Conservation (phyloP, 1,140 invertebrate genomes). For the Stegodyphus dumicola region DNA sequence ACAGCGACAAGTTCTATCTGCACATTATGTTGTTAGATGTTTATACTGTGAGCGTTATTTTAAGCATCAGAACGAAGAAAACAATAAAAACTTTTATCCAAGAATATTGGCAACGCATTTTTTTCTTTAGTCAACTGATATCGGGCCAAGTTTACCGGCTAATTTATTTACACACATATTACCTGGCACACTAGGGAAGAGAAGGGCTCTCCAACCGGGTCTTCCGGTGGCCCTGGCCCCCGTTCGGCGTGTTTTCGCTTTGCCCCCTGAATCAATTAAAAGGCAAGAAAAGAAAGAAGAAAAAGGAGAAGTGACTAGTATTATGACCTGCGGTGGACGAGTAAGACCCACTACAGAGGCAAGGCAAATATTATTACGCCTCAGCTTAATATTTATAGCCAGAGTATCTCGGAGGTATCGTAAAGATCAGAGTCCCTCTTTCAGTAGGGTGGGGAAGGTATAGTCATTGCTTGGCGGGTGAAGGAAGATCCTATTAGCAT, state of each 20-base stretch:
- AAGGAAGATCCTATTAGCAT: conserved; percentile 58
- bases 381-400: conserved; percentile 53
- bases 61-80: too few species aligned
- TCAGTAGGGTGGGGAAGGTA: background rate
- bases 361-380: conserved; percentile 51
- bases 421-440: conserved; percentile 19
- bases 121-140: conserved; percentile 19
- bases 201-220: conserved; percentile 28
- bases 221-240: conserved; percentile 48
- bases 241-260: background rate
- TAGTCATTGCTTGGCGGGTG: conserved; percentile 46
- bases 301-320: background rate
- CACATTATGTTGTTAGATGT: too few species aligned
- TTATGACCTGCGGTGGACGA: background rate
- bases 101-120: conserved; percentile 38
- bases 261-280: conserved; percentile 42
- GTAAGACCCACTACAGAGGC: conserved; percentile 26
- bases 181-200: too few species aligned
- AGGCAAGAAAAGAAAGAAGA: background rate
- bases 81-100: background rate
- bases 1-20: too few species aligned
- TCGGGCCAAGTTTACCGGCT: conserved; percentile 36
- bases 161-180: conserved; percentile 54
- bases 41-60: too few species aligned
- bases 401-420: conserved; percentile 45